phyloP scores from a whole-genome alignment of 1,140 invertebrate genomes.

The Panagrolaimus sp. region DNA sequence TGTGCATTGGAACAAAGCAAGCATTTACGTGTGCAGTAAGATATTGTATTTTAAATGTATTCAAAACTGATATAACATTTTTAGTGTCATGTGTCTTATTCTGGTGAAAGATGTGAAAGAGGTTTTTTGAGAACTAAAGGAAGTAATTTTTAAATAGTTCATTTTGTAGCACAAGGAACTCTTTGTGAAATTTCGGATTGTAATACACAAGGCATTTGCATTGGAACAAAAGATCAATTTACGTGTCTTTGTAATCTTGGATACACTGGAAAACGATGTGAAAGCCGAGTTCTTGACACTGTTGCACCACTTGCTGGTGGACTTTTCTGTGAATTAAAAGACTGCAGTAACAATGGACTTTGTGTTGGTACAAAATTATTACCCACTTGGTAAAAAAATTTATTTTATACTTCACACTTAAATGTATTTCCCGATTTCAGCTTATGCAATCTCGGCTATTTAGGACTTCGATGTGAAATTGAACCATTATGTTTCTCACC shows the following conservation, averaged over 20 bases:
- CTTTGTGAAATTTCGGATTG: slow-evolving; percentile 24
- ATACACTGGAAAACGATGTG: slow-evolving; percentile 31
- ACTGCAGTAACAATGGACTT: slow-evolving; percentile 34
- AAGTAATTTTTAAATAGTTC: background rate
- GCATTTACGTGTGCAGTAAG: slow-evolving; percentile 7
- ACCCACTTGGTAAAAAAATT: slow-evolving; percentile 18
- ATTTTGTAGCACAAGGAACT: background rate
- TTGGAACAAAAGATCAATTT: slow-evolving; percentile 32
- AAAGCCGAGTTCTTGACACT: slow-evolving; percentile 12
- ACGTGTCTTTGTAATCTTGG: slow-evolving; percentile 34
- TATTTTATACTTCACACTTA: no score
- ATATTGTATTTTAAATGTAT: slow-evolving; percentile 6
- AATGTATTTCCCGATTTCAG: no score
- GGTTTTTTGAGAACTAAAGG: background rate
- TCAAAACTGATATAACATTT: no score
- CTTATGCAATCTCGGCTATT: slow-evolving; percentile 34
- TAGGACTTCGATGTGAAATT: slow-evolving; percentile 34
- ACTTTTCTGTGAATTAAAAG: slow-evolving; percentile 32
- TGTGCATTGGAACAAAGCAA: slow-evolving; percentile 11
- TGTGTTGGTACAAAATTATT: slow-evolving; percentile 36
- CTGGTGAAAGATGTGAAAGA: slow-evolving; percentile 6
- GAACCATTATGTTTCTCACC: slow-evolving; percentile 32
- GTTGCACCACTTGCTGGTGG: slow-evolving; percentile 21
- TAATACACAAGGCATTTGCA: slow-evolving; percentile 35
- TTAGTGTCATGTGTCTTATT: no score